Evolutionary conservation across 2,113 vertebrate species (phyloP).

Genomic region (Cathartes aura): DNA sequence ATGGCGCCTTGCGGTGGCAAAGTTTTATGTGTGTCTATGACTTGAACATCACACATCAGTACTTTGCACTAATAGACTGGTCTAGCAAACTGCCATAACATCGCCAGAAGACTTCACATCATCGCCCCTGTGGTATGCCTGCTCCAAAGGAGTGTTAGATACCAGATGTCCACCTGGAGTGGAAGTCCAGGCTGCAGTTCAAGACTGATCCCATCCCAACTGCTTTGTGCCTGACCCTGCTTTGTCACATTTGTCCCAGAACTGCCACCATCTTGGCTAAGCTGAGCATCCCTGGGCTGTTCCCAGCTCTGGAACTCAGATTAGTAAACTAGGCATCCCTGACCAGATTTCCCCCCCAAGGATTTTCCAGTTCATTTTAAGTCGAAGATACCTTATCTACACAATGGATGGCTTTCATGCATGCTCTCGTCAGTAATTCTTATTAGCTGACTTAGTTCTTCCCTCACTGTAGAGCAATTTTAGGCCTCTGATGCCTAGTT

Average conservation of each 20-base stretch:
- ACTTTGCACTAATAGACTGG: not conserved
- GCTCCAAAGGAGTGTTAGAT: not conserved
- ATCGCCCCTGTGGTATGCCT: not conserved
- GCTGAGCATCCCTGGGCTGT: not conserved
- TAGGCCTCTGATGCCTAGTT: not conserved
- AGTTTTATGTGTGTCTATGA: not conserved
- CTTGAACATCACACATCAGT: not conserved
- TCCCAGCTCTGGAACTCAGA: not conserved
- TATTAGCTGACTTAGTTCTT: not conserved
- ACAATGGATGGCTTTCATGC: not conserved
- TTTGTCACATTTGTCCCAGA: not conserved
- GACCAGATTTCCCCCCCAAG: not conserved
- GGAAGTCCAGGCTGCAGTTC: not conserved
- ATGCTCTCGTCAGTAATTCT: not conserved
- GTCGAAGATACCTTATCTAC: not conserved
- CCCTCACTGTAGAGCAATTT: not conserved
- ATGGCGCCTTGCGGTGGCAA: accelerated
- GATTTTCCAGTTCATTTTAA: not conserved
- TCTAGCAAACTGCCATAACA: not conserved
- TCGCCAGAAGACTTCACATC: not conserved
- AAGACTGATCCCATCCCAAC: not conserved
- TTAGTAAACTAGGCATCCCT: not conserved
- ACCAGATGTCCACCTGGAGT: not conserved
- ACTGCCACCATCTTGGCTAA: not conserved
- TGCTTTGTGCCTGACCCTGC: not conserved